Evolutionary conservation across 1,140 invertebrate species (phyloP), one percentile per base, ranked within the genome.

Genomic region (Ruditapes philippinarum): DNA sequence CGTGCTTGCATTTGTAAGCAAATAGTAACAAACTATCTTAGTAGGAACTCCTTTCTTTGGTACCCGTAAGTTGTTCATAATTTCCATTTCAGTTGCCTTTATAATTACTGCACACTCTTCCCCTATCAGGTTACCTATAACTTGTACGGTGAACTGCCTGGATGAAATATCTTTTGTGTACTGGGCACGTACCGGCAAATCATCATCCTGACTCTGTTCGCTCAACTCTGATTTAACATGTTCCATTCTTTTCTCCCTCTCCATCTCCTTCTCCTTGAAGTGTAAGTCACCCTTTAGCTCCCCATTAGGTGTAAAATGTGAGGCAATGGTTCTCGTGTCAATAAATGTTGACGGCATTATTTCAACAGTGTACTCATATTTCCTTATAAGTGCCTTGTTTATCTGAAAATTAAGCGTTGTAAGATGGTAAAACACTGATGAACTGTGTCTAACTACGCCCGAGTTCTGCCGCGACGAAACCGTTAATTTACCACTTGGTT

Each of bases 341-440:
- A 78, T 62, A 40, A 40, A 79, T 19, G 12, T 28, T 12, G 85
- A 88, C 7, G 60, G 74, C 33, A 88, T 19, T 7, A 88, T 42
- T n/a, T 88, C 85, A 19, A 65, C 85, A 25, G 74, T 31, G 25
- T 88, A 88, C 33, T 88, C 85, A 25, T 62, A 80, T 33, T 70
- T 79, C 31, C 60, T 38, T 0, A 78, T 38, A 2, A 76, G 19
- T 9, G 33, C 60, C 68, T 36, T 65, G 38, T 54, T 78, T 11
- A 79, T 78, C 45, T 88, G 85, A 51, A 88, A 88, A 40, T 38
- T 88, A 0, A 88, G 45, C 0, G 85, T 88, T n/a, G 57, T n/a
- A 45, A 80, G 28, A 25, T 88, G 70, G 36, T 80, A 51, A 45
- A 65, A 76, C 25, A 78, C 25, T 0, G 74, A 65, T 4, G 45